These are phyloP conservation scores for Anoura caudifer DNA, from an alignment of 2,113 vertebrate species.

Conservation along the genomic window DNA sequence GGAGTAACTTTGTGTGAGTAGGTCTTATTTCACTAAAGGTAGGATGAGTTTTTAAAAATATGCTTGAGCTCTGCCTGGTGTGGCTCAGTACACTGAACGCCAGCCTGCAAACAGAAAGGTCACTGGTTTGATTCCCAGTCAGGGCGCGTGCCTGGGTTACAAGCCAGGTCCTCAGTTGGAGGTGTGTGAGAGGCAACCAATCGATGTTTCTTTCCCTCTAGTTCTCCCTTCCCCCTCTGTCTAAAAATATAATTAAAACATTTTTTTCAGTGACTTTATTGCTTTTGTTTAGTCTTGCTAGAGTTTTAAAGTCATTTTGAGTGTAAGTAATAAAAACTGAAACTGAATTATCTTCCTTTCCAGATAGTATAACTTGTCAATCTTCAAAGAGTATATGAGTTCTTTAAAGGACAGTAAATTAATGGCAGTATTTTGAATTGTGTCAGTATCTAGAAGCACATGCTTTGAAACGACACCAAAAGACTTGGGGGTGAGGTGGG, in stretches of 20 bases:
- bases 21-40: not conserved
- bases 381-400: not conserved
- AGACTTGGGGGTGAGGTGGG: not conserved
- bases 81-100: too few species aligned
- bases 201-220: too few species aligned
- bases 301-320: not conserved
- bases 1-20: not conserved
- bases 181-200: too few species aligned
- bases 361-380: not conserved
- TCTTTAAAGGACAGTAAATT: not conserved
- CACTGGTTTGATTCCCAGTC: too few species aligned
- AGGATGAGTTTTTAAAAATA: not conserved
- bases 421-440: not conserved
- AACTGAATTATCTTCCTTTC: not conserved
- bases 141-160: too few species aligned
- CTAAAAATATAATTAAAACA: too few species aligned
- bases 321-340: not conserved
- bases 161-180: too few species aligned
- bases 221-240: too few species aligned
- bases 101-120: too few species aligned
- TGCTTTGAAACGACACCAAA: not conserved
- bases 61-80: not conserved
- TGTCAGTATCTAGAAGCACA: not conserved
- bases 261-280: not conserved
- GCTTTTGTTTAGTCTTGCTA: constrained; percentile 27